These are phyloP conservation scores for Pararge aegeria DNA, from an alignment of 1,140 invertebrate genomes.

Conservation along the genomic window DNA sequence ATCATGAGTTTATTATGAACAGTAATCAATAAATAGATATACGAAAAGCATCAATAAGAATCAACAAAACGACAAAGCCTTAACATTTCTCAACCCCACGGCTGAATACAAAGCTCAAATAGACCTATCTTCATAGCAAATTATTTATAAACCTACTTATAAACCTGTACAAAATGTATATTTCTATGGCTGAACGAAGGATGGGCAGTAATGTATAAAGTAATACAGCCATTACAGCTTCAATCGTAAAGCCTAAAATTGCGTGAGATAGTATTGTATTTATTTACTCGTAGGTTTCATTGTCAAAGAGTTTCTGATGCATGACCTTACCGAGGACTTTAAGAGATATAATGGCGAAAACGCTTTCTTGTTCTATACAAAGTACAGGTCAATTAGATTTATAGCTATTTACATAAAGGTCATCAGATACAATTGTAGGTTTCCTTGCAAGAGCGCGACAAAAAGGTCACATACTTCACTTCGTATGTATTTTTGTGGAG, in stretches of 20 bases:
- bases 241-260: neutral
- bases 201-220: neutral
- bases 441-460: neutral
- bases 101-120: neutral
- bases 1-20: too few species aligned
- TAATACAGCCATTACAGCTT: neutral
- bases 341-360: neutral
- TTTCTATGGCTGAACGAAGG: neutral
- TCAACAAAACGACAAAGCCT: neutral
- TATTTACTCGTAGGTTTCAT: neutral
- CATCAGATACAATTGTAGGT: neutral
- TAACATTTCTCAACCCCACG: neutral
- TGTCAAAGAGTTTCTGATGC: neutral
- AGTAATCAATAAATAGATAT: too few species aligned
- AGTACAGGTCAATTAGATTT: constrained; percentile 1
- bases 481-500: neutral
- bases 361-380: neutral
- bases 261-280: neutral
- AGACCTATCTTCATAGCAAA: neutral
- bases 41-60: neutral
- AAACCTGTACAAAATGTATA: neutral
- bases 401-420: constrained; percentile 6
- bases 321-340: neutral
- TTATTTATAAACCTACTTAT: neutral
- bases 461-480: neutral